Conservation (phyloP, 2,113 vertebrate genomes). For the Phodopus roborovskii region DNA sequence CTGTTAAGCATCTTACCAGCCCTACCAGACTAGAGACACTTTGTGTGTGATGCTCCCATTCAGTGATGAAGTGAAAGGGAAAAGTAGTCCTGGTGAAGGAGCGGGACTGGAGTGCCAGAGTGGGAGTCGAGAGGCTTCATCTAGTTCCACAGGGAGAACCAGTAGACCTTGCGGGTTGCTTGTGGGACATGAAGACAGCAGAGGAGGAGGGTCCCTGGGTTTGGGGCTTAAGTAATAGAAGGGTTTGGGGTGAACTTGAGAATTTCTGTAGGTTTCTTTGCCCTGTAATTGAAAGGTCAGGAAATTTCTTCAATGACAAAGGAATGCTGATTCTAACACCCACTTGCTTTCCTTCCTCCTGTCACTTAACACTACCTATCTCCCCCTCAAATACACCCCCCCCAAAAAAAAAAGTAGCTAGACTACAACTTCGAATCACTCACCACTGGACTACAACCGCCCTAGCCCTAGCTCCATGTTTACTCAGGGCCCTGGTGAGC, state of each 20-base stretch:
- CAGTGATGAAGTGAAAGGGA: neutral
- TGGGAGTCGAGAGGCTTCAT: neutral
- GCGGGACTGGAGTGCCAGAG: no score
- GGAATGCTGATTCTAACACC: neutral
- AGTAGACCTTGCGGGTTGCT: neutral
- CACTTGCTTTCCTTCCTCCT: neutral
- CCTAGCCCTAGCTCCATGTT: neutral
- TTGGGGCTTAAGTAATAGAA: neutral
- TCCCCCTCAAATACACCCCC: rapidly evolving
- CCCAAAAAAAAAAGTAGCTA: neutral
- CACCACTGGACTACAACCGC: neutral
- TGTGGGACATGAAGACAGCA: neutral
- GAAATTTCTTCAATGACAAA: neutral
- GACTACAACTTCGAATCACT: neutral
- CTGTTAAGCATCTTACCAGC: neutral
- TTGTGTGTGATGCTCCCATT: constrained; percentile 1
- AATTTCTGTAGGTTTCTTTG: neutral
- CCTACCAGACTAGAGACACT: neutral
- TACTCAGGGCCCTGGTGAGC: neutral
- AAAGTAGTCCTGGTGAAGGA: neutral
- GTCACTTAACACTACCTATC: neutral
- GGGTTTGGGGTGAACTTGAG: neutral
- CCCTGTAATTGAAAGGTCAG: neutral
- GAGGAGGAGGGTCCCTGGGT: neutral
- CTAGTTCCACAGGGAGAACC: neutral